These are phyloP conservation scores for Xiphophorus maculatus DNA, from an alignment of 2,113 vertebrate species.

Conservation along the genomic window DNA sequence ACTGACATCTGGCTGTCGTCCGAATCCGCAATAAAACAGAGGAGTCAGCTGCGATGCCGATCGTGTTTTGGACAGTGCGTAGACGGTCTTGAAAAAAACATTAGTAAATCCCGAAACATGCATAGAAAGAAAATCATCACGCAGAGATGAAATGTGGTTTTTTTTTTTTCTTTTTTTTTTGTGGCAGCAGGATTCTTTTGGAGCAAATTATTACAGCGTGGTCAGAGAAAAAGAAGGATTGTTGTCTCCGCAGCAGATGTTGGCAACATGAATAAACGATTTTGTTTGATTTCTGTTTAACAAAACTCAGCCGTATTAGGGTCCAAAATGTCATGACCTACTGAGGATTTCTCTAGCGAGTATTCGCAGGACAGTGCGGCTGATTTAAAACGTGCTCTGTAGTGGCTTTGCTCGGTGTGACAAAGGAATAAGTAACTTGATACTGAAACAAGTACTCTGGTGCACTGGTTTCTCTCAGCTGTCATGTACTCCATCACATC, in stretches of 20 bases:
- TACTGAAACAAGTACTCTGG: not conserved
- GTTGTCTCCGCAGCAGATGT: not conserved
- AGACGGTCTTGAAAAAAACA: not conserved
- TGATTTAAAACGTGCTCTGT: not conserved
- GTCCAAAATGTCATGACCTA: not conserved
- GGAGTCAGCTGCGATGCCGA: not conserved
- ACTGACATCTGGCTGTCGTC: not conserved
- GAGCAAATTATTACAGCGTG: not conserved
- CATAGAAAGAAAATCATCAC: not conserved
- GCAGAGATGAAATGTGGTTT: not conserved
- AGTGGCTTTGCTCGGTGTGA: not conserved
- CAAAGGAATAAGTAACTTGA: not conserved
- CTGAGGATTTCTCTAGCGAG: not conserved
- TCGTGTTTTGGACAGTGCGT: not conserved
- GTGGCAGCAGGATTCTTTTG: not conserved
- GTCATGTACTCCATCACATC: conserved; percentile 3
- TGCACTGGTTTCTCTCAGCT: not conserved
- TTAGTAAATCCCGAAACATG: not conserved
- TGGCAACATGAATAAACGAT: not conserved
- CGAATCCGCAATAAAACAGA: too few relatives aligned
- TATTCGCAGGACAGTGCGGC: not conserved
- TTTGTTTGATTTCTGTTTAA: not conserved
- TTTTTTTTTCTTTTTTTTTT: too few relatives aligned
- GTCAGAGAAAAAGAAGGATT: not conserved
- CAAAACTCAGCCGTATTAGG: too few relatives aligned